These are phyloP conservation scores for Chloroclystis v-ata DNA, from an alignment of 2,888 invertebrate species.

Conservation along the genomic window DNA sequence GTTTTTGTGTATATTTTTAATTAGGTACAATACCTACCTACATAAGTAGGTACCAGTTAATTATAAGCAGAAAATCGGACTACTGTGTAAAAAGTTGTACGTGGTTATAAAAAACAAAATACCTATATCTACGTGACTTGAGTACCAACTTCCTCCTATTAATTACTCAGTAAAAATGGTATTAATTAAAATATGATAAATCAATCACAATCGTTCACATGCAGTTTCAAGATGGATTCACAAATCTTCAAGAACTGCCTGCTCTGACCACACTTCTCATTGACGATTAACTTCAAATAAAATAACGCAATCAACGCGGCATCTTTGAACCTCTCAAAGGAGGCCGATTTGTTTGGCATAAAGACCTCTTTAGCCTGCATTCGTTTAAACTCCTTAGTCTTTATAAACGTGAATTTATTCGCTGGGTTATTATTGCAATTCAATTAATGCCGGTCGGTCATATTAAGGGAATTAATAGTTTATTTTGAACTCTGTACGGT, in stretches of 20 bases:
- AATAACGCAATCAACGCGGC: constrained; percentile 58
- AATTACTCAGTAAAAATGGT: too few relatives aligned
- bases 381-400: constrained; percentile 48
- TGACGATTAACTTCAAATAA: constrained; percentile 60
- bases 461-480: not conserved
- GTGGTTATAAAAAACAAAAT: too few relatives aligned
- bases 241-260: constrained; percentile 19
- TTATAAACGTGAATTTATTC: constrained; percentile 60
- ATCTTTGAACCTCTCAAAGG: constrained; percentile 66
- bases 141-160: too few relatives aligned
- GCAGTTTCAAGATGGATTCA: not conserved
- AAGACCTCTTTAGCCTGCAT: constrained; percentile 61
- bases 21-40: too few relatives aligned
- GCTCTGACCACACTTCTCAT: constrained; percentile 42
- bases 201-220: constrained; percentile 4
- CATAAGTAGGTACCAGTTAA: too few relatives aligned
- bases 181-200: too few relatives aligned
- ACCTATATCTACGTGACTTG: too few relatives aligned
- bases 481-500: not conserved
- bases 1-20: too few relatives aligned
- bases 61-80: too few relatives aligned
- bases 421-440: constrained; percentile 72
- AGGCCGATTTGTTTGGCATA: constrained; percentile 76
- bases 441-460: constrained; percentile 54
- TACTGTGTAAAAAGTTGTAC: too few relatives aligned